Conservation (phyloP, 2,797 vertebrate genomes). For the Pipistrellus kuhlii region DNA sequence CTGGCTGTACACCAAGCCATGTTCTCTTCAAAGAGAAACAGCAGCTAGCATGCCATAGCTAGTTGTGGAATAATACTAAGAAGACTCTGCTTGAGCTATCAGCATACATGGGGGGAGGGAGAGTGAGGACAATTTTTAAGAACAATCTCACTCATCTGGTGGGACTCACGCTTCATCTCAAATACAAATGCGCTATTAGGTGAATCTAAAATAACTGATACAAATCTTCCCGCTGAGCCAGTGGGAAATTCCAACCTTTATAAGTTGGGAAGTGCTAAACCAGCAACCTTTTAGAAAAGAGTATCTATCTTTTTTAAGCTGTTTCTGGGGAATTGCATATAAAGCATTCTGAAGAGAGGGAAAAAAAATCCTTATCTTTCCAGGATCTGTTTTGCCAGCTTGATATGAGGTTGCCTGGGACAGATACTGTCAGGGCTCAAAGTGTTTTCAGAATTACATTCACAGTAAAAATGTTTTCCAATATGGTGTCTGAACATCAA, state of each 20-base stretch:
- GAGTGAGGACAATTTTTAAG: conserved; percentile 68
- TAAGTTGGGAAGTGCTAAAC: conserved; percentile 77
- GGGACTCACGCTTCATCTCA: conserved; percentile 76
- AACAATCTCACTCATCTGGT: conserved; percentile 72
- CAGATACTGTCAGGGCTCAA: conserved; percentile 66
- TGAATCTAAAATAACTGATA: conserved; percentile 80
- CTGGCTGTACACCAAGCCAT: background rate
- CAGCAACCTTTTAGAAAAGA: conserved; percentile 78
- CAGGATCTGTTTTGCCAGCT: conserved; percentile 69
- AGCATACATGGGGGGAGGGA: background rate
- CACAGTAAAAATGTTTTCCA: conserved; percentile 75
- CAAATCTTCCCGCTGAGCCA: conserved; percentile 79
- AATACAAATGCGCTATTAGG: conserved; percentile 81
- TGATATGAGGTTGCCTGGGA: conserved; percentile 64
- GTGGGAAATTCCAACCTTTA: conserved; percentile 80
- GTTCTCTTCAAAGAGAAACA: conserved; percentile 50
- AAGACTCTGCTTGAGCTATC: conserved; percentile 55
- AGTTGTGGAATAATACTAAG: conserved; percentile 28
- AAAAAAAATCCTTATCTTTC: conserved; percentile 72
- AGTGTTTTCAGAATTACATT: conserved; percentile 72
- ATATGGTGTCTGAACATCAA: conserved; percentile 72
- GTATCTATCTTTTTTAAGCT: conserved; percentile 76
- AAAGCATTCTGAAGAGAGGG: conserved; percentile 69
- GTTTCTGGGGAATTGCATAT: conserved; percentile 76
- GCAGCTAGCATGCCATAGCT: background rate